Base-by-base conservation (phyloP, 2,113 vertebrate species). In the Epinephelus fuscoguttatus region DNA sequence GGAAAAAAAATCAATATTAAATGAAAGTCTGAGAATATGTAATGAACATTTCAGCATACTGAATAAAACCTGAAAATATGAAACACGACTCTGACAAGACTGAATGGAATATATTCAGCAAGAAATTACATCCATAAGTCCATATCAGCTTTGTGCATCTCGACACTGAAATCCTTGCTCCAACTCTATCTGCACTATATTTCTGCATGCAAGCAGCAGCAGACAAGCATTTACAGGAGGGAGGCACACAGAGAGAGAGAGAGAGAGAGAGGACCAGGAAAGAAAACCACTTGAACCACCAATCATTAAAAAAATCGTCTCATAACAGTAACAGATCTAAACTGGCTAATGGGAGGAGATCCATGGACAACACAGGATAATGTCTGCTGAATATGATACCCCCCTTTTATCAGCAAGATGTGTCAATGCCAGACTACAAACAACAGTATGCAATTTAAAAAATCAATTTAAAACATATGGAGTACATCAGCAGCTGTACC, bases 331-430 rank as follows among this genome's bases (percentile, higher is more conserved):
- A 85, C 70, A 42, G 76, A 52, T 82, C 27, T 57, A 3, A 74
- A 47, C 64, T 10, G 47, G 25, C 64, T 81, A 90, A 88, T 84
- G 77, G 60, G 19, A 40, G 52, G 7, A 75, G 45, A 80, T n/a
- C 67, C 27, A 68, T 73, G 56, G 0, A 73, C 50, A 72, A 72
- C 61, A 52, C 42, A 33, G 25, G 33, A 64, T 70, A 19, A 60
- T 59, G 40, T 53, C 17, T 59, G 25, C 50, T 50, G 15, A 80
- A 85, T 67, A 83, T 30, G 25, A 88, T 83, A 75, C 47, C n/a
- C n/a, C 42, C 25, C 13, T 52, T 23, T 81, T 66, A 70, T 47
- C 33, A 37, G 78, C 17, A 76, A 71, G 18, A 77, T 10, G 55
- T 78, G 60, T 62, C 70, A 59, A 56, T 67, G 42, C 19, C 66